These are phyloP conservation scores for Amphiprion ocellaris DNA, from an alignment of 2,113 vertebrate genomes.

Conservation along the genomic window DNA sequence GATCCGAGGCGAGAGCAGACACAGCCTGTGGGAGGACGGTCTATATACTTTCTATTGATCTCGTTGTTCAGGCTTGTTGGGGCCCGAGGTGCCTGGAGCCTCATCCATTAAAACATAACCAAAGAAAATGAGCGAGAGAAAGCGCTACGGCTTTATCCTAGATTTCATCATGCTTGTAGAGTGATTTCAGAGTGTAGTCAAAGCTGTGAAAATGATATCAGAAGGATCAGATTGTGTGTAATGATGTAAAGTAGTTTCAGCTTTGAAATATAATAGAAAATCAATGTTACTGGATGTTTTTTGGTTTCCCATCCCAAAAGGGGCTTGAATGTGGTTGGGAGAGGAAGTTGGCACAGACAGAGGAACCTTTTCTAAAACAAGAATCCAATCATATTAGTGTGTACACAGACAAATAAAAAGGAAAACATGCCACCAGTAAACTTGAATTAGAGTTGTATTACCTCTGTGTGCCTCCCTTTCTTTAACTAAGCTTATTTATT, in stretches of 20 bases:
- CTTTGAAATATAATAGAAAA: conserved; percentile 55
- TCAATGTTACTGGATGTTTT: conserved; percentile 48
- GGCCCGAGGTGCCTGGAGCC: conserved; percentile 34
- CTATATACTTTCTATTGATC: conserved; percentile 60
- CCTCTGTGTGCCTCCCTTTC: neutral
- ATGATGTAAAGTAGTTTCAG: conserved; percentile 49
- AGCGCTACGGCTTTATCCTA: conserved; percentile 18
- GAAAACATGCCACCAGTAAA: neutral
- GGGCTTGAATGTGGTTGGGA: neutral
- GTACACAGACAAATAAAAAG: neutral
- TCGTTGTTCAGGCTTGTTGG: conserved; percentile 52
- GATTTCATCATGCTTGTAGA: conserved; percentile 42
- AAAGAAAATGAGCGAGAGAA: conserved; percentile 2
- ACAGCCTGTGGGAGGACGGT: conserved; percentile 46
- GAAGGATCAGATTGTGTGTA: conserved; percentile 10
- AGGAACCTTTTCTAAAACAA: neutral
- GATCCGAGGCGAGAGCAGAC: conserved; percentile 51
- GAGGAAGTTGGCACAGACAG: neutral
- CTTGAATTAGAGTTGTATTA: neutral
- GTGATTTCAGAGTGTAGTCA: conserved; percentile 32
- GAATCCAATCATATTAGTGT: neutral
- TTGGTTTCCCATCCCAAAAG: conserved; percentile 31
- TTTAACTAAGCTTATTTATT: conserved; percentile 16
- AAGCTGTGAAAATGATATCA: conserved; percentile 39
- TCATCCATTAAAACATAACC: conserved; percentile 39